Percentiles rank a stretch among this genome's conserved stretches.
These are phyloP conservation scores for Distichodus sexfasciatus DNA, from an alignment of 2,797 vertebrate species.

Conservation along the genomic window DNA sequence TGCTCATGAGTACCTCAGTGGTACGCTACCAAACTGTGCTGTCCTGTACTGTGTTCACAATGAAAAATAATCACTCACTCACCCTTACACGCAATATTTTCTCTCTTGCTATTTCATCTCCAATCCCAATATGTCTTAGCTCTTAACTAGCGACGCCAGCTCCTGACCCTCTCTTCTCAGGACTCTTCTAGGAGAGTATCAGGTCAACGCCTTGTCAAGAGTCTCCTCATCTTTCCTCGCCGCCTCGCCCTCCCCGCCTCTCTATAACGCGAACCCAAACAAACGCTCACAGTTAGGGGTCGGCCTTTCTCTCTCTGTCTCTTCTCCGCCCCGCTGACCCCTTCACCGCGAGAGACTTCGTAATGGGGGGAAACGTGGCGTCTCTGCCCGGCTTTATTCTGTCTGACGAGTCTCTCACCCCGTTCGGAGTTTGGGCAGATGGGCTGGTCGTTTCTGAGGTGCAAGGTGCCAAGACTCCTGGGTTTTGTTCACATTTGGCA, in stretches of 20 bases:
- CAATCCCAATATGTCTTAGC: constrained; percentile 1
- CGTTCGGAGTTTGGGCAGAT: constrained; percentile 14
- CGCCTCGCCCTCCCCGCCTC: too few relatives aligned
- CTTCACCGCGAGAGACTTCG: background rate
- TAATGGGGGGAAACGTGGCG: constrained; percentile 4
- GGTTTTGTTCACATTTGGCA: constrained; percentile 21
- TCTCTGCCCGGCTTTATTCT: constrained; percentile 2
- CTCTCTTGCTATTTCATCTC: background rate
- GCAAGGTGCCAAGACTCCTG: constrained; percentile 6
- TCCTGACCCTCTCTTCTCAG: constrained; percentile 5
- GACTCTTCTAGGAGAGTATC: constrained; percentile 7
- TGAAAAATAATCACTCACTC: too few relatives aligned
- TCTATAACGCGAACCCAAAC: constrained; percentile 13
- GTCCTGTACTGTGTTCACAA: too few relatives aligned
- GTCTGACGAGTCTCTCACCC: constrained; percentile 22
- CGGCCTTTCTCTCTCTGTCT: too few relatives aligned
- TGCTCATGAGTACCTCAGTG: too few relatives aligned
- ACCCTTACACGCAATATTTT: background rate
- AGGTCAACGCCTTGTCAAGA: constrained; percentile 12
- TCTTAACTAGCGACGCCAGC: background rate
- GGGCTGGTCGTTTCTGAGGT: constrained; percentile 14
- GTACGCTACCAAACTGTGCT: too few relatives aligned
- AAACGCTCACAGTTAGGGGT: constrained; percentile 20
- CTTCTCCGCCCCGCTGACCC: constrained; percentile 4
- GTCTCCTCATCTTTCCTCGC: background rate